Evolutionary conservation across 1,140 invertebrate species (phyloP).

Genomic region (Camponotus pennsylvanicus): DNA sequence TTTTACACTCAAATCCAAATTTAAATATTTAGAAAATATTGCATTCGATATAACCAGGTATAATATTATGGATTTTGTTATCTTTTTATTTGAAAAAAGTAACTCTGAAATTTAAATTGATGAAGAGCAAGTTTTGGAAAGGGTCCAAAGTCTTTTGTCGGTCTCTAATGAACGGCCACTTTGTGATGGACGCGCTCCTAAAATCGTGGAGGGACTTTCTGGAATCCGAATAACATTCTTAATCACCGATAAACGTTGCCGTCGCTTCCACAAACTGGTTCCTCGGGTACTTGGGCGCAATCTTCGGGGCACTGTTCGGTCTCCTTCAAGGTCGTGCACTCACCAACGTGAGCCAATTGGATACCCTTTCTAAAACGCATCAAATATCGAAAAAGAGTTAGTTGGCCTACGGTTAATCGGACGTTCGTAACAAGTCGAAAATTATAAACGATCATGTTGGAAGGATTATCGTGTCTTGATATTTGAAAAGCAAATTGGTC

Average conservation of each 20-base stretch:
- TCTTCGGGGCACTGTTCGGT: slow-evolving; percentile 90
- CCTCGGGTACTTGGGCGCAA: slow-evolving; percentile 90
- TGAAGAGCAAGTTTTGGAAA: not conserved
- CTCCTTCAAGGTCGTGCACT: slow-evolving; percentile 92
- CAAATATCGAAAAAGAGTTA: slow-evolving; percentile 18
- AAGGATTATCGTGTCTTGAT: not conserved
- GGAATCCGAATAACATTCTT: slow-evolving; percentile 72
- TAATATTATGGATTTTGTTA: not conserved
- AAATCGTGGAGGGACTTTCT: slow-evolving; percentile 57
- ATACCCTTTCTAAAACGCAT: slow-evolving; percentile 90
- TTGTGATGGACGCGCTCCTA: slow-evolving; percentile 37
- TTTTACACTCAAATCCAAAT: not conserved
- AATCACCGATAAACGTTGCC: slow-evolving; percentile 94
- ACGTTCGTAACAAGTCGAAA: not conserved
- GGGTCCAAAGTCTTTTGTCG: not conserved
- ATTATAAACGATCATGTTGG: not conserved
- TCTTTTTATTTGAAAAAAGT: not conserved
- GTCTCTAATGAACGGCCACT: not conserved
- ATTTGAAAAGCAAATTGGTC: not conserved
- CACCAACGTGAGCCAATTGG: slow-evolving; percentile 94
- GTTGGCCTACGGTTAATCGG: not conserved
- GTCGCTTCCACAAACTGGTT: slow-evolving; percentile 96
- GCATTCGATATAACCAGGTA: too few species aligned
- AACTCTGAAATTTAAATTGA: not conserved
- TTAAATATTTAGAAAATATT: not conserved